Percentiles rank a stretch among this genome's conserved stretches.
phyloP scores from a whole-genome alignment of 2,113 vertebrate genomes.

The Stigmatopora nigra region DNA sequence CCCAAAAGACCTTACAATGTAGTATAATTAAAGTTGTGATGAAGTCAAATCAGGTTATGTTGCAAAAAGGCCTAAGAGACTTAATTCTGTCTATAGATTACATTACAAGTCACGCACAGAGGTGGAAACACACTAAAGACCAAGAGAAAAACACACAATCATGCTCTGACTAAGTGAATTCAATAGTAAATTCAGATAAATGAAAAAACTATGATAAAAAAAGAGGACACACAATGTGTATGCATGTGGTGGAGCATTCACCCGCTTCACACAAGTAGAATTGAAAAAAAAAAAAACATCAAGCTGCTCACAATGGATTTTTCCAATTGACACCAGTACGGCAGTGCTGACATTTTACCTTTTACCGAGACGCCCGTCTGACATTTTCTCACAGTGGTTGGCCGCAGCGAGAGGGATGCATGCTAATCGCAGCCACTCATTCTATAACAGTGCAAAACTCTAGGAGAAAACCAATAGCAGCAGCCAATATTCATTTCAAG shows the following conservation, averaged over 20 bases:
- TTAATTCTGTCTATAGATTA: not conserved
- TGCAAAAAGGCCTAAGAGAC: not conserved
- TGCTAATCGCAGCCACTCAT: slow-evolving; percentile 28
- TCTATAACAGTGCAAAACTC: not conserved
- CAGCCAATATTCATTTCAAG: slow-evolving; percentile 13
- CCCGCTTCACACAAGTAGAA: slow-evolving; percentile 6
- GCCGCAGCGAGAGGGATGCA: slow-evolving; percentile 24
- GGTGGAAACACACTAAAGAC: too few species aligned
- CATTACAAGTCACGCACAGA: too few species aligned
- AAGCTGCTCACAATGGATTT: slow-evolving; percentile 33
- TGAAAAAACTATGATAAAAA: slow-evolving; percentile 32
- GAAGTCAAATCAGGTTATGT: not conserved
- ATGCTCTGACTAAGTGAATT: not conserved
- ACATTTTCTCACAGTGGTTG: slow-evolving; percentile 43
- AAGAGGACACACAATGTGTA: slow-evolving; percentile 8
- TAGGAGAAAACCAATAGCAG: not conserved
- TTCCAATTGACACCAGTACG: slow-evolving; percentile 27
- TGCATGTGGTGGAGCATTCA: not conserved
- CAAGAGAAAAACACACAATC: too few species aligned
- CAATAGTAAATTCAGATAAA: slow-evolving; percentile 7
- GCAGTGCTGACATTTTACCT: slow-evolving; percentile 36
- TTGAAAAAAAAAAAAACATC: slow-evolving; percentile 39
- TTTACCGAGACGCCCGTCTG: slow-evolving; percentile 27
- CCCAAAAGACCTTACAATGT: not conserved
- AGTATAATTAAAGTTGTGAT: not conserved